These are phyloP conservation scores for Puntigrus tetrazona DNA, from an alignment of 2,113 vertebrate genomes.

Conservation along the genomic window DNA sequence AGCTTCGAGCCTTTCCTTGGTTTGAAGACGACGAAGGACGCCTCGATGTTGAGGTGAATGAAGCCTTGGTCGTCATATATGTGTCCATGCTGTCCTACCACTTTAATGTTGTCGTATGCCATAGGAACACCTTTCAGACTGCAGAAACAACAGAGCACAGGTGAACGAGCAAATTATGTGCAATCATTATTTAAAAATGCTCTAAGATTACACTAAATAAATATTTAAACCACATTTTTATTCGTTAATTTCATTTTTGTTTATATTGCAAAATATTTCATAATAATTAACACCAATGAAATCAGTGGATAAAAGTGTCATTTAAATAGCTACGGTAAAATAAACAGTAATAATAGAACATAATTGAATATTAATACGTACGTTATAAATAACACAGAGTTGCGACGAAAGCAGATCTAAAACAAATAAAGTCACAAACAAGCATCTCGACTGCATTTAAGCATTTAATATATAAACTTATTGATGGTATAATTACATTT, in stretches of 20 bases:
- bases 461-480: background rate
- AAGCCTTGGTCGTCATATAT: conserved; percentile 91
- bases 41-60: conserved; percentile 89
- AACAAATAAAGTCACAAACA: too few relatives aligned
- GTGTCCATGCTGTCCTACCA: conserved; percentile 83
- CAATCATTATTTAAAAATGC: background rate
- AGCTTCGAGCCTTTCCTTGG: conserved; percentile 83
- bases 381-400: too few relatives aligned
- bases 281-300: too few relatives aligned
- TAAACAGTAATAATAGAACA: too few relatives aligned
- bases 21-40: conserved; percentile 87
- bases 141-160: conserved; percentile 31
- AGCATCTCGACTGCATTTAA: too few relatives aligned
- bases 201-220: background rate
- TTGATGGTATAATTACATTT: background rate
- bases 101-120: conserved; percentile 86
- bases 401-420: too few relatives aligned
- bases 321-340: background rate
- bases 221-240: too few relatives aligned
- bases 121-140: conserved; percentile 90
- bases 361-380: too few relatives aligned
- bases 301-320: too few relatives aligned
- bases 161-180: background rate
- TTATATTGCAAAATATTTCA: too few relatives aligned
- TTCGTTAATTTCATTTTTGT: too few relatives aligned